phyloP scores from a whole-genome alignment of 2,888 invertebrate genomes.

The Deroplatys truncata region DNA sequence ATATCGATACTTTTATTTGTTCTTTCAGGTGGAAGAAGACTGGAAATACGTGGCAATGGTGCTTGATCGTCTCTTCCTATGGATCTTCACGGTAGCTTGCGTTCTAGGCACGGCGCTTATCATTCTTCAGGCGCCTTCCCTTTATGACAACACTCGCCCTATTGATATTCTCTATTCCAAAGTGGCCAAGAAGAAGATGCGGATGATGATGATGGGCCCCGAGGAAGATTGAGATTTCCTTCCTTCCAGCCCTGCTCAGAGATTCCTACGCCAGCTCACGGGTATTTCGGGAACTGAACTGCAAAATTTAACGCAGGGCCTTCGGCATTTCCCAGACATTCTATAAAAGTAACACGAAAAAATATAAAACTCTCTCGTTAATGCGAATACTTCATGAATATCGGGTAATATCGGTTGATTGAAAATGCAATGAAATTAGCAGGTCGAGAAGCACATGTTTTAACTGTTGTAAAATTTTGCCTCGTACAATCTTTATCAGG shows the following conservation, averaged over 20 bases:
- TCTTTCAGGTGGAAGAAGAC: constrained; percentile 83
- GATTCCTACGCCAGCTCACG: background rate
- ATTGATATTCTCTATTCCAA: constrained; percentile 88
- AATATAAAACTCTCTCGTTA: background rate
- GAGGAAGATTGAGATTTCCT: constrained; percentile 49
- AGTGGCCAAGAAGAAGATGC: constrained; percentile 86
- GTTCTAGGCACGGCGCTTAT: constrained; percentile 84
- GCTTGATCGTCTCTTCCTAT: constrained; percentile 91
- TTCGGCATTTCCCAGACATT: background rate
- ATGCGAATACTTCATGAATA: background rate
- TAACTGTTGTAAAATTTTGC: background rate
- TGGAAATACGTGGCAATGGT: constrained; percentile 98
- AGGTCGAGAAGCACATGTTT: background rate
- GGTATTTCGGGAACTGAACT: background rate
- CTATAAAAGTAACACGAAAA: background rate
- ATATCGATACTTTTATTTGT: constrained; percentile 18
- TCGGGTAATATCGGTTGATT: background rate
- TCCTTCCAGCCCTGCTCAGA: background rate
- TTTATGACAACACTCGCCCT: constrained; percentile 86
- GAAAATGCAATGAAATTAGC: background rate
- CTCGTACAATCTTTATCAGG: background rate
- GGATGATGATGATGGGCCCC: constrained; percentile 82
- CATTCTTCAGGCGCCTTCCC: constrained; percentile 84
- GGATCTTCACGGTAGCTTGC: constrained; percentile 92
- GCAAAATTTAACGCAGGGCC: background rate